These are phyloP conservation scores for Sycophaga agraensis DNA, from an alignment of 1,140 invertebrate genomes.

Conservation along the genomic window DNA sequence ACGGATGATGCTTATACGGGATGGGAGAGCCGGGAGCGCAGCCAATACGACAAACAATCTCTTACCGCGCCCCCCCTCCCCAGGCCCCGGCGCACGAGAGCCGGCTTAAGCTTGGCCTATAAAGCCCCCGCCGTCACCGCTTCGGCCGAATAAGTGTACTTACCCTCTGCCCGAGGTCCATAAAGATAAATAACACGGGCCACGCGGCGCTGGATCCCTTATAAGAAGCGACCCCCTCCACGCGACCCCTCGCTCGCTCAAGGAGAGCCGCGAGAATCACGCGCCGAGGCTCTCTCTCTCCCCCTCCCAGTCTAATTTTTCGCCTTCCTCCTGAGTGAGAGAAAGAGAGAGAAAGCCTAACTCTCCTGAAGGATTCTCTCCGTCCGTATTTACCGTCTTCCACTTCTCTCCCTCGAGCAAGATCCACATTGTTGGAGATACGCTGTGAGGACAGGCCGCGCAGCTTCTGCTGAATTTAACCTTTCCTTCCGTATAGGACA, in stretches of 20 bases:
- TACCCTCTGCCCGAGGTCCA: constrained; percentile 58
- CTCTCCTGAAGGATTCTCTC: neutral
- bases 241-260: neutral
- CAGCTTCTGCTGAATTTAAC: too few relatives aligned
- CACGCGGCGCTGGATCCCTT: constrained; percentile 29
- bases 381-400: neutral
- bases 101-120: constrained; percentile 48
- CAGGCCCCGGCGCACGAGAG: too few relatives aligned
- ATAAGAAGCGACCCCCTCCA: neutral
- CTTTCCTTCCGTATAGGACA: too few relatives aligned
- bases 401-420: neutral
- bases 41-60: constrained; percentile 56
- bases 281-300: neutral
- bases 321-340: neutral
- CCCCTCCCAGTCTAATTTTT: constrained; percentile 11
- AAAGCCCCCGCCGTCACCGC: constrained; percentile 27
- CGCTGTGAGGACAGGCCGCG: too few relatives aligned
- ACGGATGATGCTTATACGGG: constrained; percentile 38
- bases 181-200: constrained; percentile 58
- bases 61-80: constrained; percentile 49
- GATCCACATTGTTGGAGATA: neutral
- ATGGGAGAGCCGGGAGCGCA: constrained; percentile 47
- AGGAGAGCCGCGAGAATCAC: neutral
- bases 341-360: too few relatives aligned
- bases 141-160: constrained; percentile 52